phyloP scores from a whole-genome alignment of 1,140 invertebrate species.

The Colletes gigas region DNA sequence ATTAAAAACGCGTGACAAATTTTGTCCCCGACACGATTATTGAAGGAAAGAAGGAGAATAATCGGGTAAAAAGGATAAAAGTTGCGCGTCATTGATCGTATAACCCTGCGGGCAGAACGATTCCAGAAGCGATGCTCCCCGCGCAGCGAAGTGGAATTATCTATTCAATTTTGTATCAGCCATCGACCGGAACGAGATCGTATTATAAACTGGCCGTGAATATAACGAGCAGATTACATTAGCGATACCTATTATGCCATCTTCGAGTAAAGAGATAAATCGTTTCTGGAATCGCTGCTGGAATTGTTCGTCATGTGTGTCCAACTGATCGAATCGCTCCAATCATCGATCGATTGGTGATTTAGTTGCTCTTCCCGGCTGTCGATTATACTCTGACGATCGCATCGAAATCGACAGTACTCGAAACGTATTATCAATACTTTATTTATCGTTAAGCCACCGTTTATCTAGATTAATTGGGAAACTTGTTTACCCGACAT shows the following conservation, averaged over 20 bases:
- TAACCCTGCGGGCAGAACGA: slow-evolving; percentile 1
- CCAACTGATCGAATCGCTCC: slow-evolving; percentile 3
- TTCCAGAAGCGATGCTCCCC: neutral
- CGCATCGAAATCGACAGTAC: neutral
- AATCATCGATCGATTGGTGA: slow-evolving; percentile 5
- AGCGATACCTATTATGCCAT: slow-evolving; percentile 16
- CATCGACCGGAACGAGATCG: neutral
- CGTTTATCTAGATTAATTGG: neutral
- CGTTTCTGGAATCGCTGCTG: slow-evolving; percentile 13
- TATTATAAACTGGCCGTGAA: slow-evolving; percentile 11
- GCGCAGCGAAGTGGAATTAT: slow-evolving; percentile 3
- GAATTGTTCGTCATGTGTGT: slow-evolving; percentile 20
- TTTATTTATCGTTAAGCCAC: neutral
- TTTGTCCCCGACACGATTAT: no score
- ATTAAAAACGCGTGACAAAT: no score
- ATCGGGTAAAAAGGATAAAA: no score
- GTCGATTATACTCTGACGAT: neutral
- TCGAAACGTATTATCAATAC: neutral
- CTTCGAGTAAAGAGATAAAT: slow-evolving; percentile 27
- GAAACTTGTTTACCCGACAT: neutral
- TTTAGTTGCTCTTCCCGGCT: neutral
- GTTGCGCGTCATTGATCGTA: neutral
- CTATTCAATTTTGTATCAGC: slow-evolving; percentile 11
- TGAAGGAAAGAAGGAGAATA: no score
- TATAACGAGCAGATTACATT: slow-evolving; percentile 4